Conservation (phyloP, 2,797 vertebrate species). For the Mormyrus hasselquistii region DNA sequence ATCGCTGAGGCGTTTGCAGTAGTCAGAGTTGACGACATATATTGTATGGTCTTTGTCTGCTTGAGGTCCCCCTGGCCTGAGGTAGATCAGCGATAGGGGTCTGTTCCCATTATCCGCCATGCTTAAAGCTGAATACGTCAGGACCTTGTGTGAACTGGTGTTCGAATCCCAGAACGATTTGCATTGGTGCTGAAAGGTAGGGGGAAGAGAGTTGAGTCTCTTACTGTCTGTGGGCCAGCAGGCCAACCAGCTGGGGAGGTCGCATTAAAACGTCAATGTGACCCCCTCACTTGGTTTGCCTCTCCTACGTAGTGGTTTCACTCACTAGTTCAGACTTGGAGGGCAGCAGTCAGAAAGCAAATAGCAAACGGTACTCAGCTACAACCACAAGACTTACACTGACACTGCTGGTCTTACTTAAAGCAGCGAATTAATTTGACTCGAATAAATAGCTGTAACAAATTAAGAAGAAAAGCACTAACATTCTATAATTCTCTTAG, state of each 20-base stretch:
- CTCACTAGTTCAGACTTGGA: neutral
- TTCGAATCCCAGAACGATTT: slow-evolving; percentile 50
- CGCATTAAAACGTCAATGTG: neutral
- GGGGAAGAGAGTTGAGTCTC: neutral
- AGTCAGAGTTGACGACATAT: slow-evolving; percentile 9
- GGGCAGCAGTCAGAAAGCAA: neutral
- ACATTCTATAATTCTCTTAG: neutral
- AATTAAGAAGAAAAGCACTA: neutral
- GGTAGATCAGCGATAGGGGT: slow-evolving; percentile 36
- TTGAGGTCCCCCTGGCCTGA: slow-evolving; percentile 49
- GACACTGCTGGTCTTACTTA: neutral
- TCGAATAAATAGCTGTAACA: neutral
- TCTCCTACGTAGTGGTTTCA: neutral
- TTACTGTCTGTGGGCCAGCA: neutral
- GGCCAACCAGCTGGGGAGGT: neutral
- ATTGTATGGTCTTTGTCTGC: neutral
- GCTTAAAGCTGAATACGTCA: slow-evolving; percentile 14
- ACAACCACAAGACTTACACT: neutral
- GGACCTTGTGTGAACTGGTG: slow-evolving; percentile 61
- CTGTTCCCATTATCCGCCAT: neutral
- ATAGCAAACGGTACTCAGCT: neutral
- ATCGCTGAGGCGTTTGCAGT: neutral
- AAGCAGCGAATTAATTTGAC: neutral
- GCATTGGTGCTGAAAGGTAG: slow-evolving; percentile 31
- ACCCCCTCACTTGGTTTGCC: neutral